phyloP scores from a whole-genome alignment of 2,113 vertebrate species.

The Reinhardtius hippoglossoides region DNA sequence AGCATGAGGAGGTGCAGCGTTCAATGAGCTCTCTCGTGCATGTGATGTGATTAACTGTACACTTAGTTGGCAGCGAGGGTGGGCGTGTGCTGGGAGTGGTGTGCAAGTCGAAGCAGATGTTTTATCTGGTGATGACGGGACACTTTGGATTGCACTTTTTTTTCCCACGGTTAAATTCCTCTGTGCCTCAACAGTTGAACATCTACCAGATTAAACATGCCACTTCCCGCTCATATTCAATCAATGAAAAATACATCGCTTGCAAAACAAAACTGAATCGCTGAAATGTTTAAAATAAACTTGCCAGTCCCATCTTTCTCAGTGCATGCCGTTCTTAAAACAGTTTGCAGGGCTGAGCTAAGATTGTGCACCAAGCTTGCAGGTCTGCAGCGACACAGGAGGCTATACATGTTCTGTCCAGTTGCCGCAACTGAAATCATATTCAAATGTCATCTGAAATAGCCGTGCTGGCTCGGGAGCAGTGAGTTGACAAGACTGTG shows the following conservation, averaged over 20 bases:
- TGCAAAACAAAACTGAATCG: background rate
- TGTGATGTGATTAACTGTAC: constrained; percentile 42
- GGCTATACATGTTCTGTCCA: background rate
- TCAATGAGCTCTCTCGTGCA: background rate
- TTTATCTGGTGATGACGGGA: background rate
- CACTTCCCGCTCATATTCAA: too few relatives aligned
- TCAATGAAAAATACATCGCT: too few relatives aligned
- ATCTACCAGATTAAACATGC: background rate
- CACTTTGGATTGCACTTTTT: background rate
- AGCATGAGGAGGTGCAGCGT: background rate
- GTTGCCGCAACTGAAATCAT: background rate
- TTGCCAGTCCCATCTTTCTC: background rate
- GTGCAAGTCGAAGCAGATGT: constrained; percentile 20
- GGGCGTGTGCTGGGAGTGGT: constrained; percentile 9
- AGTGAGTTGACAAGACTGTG: background rate
- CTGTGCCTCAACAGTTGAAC: background rate
- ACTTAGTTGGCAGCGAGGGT: background rate
- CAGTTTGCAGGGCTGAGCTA: background rate
- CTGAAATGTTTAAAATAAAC: background rate
- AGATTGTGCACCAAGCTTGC: background rate
- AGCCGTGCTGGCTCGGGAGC: constrained; percentile 28
- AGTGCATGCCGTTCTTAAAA: background rate
- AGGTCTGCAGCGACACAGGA: background rate
- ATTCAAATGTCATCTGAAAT: constrained; percentile 50
- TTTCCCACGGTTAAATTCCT: background rate